phyloP scores from a whole-genome alignment of 1,140 invertebrate genomes.

The Galleria mellonella region DNA sequence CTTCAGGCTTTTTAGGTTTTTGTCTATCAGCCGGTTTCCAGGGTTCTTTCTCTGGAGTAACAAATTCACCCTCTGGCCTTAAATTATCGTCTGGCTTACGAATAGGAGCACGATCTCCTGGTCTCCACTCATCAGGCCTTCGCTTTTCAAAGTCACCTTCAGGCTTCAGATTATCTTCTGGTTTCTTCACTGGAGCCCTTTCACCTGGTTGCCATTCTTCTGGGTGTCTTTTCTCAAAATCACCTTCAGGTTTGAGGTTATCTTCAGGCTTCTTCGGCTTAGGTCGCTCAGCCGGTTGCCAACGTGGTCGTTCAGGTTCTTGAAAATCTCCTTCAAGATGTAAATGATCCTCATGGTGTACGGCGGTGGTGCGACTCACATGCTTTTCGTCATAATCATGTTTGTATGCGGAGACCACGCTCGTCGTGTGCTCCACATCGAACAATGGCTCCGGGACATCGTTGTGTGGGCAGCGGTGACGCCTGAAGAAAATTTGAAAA shows the following conservation, averaged over 20 bases:
- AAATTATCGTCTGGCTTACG: conserved; percentile 73
- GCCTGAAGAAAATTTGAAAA: conserved; percentile 58
- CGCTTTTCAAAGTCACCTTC: conserved; percentile 75
- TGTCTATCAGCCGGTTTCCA: conserved; percentile 73
- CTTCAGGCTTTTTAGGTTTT: conserved; percentile 67
- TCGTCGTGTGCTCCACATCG: conserved; percentile 74
- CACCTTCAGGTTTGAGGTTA: conserved; percentile 75
- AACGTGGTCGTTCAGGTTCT: conserved; percentile 66
- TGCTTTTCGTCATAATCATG: conserved; percentile 80
- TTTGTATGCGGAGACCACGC: conserved; percentile 78
- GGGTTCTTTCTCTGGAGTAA: conserved; percentile 55
- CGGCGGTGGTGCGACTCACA: conserved; percentile 71
- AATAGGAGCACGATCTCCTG: conserved; percentile 52
- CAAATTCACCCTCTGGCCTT: conserved; percentile 76
- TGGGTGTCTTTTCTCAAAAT: conserved; percentile 71
- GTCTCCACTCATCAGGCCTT: conserved; percentile 55
- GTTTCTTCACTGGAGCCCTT: conserved; percentile 70
- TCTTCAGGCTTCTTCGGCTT: conserved; percentile 75
- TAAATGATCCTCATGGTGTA: conserved; percentile 75
- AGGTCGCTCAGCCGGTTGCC: conserved; percentile 75
- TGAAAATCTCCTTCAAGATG: conserved; percentile 78
- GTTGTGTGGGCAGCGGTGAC: conserved; percentile 79
- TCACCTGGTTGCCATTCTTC: conserved; percentile 75
- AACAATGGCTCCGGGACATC: conserved; percentile 76
- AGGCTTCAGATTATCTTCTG: conserved; percentile 74